phyloP scores from a whole-genome alignment of 2,797 vertebrate species.

The Myotis daubentonii region DNA sequence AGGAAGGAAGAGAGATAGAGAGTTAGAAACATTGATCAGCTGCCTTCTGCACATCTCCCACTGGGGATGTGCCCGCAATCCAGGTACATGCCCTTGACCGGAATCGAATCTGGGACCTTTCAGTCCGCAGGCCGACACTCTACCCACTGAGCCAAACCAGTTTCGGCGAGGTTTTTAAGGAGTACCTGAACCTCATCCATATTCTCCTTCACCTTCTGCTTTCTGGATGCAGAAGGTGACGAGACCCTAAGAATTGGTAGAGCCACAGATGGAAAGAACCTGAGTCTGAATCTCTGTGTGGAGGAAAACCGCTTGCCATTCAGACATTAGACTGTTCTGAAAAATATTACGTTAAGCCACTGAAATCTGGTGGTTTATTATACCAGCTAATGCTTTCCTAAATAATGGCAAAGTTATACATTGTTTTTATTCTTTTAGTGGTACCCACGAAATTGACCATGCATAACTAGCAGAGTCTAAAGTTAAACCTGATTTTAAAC shows the following conservation, averaged over 20 bases:
- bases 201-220: background rate
- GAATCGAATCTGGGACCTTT: no score
- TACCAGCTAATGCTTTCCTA: background rate
- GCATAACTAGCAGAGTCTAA: background rate
- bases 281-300: background rate
- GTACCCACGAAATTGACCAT: background rate
- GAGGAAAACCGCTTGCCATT: background rate
- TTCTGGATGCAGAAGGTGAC: background rate
- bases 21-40: no score
- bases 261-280: background rate
- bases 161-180: background rate
- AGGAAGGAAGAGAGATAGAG: no score
- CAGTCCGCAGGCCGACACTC: no score
- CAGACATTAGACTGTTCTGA: background rate
- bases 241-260: background rate
- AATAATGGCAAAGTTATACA: background rate
- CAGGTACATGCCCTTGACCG: no score
- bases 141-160: no score
- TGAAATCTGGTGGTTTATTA: background rate
- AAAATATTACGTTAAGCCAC: background rate
- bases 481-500: background rate
- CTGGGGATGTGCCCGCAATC: no score
- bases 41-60: no score
- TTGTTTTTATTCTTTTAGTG: background rate
- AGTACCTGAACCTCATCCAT: background rate